Percentiles rank a stretch among this genome's conserved stretches.
phyloP scores from a whole-genome alignment of 2,113 vertebrate species.

The Melanerpes formicivorus region DNA sequence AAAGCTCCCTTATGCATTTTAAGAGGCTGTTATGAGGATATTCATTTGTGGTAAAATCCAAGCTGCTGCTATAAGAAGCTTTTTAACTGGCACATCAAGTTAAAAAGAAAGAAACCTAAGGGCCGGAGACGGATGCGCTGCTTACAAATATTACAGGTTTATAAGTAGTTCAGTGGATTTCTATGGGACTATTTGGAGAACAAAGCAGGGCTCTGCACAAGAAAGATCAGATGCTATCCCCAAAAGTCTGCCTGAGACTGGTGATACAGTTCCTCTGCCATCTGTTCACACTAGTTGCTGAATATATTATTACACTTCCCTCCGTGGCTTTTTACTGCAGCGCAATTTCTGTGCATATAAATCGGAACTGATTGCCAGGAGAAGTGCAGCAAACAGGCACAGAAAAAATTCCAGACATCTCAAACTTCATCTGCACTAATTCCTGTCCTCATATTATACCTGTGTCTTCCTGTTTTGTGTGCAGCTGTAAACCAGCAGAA shows the following conservation, averaged over 20 bases:
- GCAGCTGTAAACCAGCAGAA: neutral
- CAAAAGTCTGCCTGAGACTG: neutral
- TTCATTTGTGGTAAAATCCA: constrained; percentile 47
- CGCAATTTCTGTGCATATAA: neutral
- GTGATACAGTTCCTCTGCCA: neutral
- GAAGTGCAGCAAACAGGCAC: neutral
- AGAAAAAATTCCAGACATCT: neutral
- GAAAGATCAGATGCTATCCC: neutral
- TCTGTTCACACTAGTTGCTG: neutral
- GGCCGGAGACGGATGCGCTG: neutral
- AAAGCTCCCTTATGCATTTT: constrained; percentile 36
- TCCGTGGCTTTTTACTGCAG: neutral
- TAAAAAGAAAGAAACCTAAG: constrained; percentile 32
- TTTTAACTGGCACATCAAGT: constrained; percentile 15
- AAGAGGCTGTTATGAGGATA: constrained; percentile 31
- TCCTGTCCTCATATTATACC: neutral
- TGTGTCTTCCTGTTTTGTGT: neutral
- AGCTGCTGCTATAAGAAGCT: neutral
- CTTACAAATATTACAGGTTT: constrained; percentile 9
- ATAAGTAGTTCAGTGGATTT: neutral
- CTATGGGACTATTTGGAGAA: constrained; percentile 5
- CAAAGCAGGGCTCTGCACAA: neutral
- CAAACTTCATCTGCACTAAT: neutral
- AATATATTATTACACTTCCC: neutral
- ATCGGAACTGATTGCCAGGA: neutral